Percentiles rank a stretch among this genome's conserved stretches.
These are phyloP conservation scores for Priocnemis perturbator DNA, from an alignment of 2,888 invertebrate genomes.

Conservation along the genomic window DNA sequence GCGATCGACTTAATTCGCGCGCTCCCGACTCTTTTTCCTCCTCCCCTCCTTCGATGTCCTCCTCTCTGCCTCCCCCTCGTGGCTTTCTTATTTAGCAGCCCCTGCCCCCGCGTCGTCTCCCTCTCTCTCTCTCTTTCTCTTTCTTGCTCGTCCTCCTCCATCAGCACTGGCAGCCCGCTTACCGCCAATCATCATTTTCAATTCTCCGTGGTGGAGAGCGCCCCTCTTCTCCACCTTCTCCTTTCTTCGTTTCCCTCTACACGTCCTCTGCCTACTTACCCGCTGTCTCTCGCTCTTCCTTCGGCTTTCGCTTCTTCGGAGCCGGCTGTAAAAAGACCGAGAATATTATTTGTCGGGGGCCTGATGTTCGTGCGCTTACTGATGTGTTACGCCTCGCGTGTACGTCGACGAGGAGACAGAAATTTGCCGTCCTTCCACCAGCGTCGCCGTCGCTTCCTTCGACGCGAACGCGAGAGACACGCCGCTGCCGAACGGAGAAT, in stretches of 20 bases:
- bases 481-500: slow-evolving; percentile 1
- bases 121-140: slow-evolving; percentile 40
- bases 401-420: too few species aligned
- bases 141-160: slow-evolving; percentile 45
- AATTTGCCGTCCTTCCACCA: too few species aligned
- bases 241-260: slow-evolving; percentile 26
- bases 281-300: slow-evolving; percentile 25
- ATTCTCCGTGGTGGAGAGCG: slow-evolving; percentile 65
- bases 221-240: slow-evolving; percentile 23
- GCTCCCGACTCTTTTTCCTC: slow-evolving; percentile 65
- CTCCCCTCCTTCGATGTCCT: slow-evolving; percentile 45
- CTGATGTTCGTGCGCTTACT: too few species aligned
- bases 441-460: background rate
- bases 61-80: slow-evolving; percentile 47
- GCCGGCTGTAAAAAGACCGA: slow-evolving; percentile 52
- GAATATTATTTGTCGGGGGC: slow-evolving; percentile 55
- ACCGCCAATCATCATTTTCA: slow-evolving; percentile 72
- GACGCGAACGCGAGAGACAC: background rate
- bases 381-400: too few species aligned
- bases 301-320: slow-evolving; percentile 24
- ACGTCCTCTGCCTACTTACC: slow-evolving; percentile 21
- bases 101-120: slow-evolving; percentile 33
- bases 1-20: slow-evolving; percentile 74
- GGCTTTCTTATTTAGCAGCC: slow-evolving; percentile 61
- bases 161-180: slow-evolving; percentile 57